Conservation (phyloP, 2,113 vertebrate species). For the Alethe diademata region DNA sequence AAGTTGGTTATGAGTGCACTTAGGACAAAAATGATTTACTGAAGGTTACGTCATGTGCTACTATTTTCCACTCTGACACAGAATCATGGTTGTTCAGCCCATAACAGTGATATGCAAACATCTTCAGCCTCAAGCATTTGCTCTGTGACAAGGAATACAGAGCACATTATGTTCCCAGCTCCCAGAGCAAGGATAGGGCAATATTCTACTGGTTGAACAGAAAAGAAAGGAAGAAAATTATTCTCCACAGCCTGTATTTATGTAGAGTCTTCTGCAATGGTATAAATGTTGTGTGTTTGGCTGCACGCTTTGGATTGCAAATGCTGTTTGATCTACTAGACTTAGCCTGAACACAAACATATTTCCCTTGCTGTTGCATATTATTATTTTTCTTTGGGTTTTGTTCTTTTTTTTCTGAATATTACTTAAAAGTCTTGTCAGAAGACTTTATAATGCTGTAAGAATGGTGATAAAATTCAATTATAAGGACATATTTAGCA, state of each 20-base stretch:
- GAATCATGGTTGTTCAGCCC: constrained; percentile 14
- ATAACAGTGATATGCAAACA: constrained; percentile 25
- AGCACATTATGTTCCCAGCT: constrained; percentile 10
- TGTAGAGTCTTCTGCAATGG: neutral
- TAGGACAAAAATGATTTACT: constrained; percentile 23
- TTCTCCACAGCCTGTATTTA: neutral
- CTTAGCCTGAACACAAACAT: neutral
- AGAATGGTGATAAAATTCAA: neutral
- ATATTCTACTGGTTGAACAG: neutral
- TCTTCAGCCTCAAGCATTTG: constrained; percentile 17
- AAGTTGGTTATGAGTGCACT: constrained; percentile 19
- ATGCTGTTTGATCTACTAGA: neutral
- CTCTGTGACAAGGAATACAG: constrained; percentile 23
- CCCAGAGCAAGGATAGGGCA: neutral
- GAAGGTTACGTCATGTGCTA: constrained; percentile 24
- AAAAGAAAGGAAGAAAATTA: neutral
- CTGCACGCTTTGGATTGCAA: neutral
- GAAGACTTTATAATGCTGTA: neutral
- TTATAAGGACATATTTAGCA: neutral
- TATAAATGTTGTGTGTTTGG: neutral
- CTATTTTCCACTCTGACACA: constrained; percentile 48
- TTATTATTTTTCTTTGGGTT: neutral
- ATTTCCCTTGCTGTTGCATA: neutral
- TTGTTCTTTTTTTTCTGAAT: neutral
- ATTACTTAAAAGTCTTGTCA: neutral